These are phyloP conservation scores for Drosophila dives DNA, from an alignment of 2,888 invertebrate species.

Conservation along the genomic window DNA sequence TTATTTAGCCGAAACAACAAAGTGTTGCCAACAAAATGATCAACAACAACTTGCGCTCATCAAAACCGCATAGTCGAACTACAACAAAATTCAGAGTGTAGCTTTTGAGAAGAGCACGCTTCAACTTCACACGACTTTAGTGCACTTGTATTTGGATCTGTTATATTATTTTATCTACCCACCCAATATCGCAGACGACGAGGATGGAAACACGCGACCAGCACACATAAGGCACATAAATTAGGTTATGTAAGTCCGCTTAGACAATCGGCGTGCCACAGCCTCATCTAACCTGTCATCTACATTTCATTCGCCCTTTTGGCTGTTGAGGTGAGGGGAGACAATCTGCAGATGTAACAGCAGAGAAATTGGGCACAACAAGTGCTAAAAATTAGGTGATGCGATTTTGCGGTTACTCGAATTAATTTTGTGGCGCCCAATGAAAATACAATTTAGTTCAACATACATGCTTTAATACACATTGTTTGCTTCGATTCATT, in stretches of 20 bases:
- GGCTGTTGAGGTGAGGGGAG: constrained; percentile 17
- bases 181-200: constrained; percentile 63
- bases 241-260: constrained; percentile 66
- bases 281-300: constrained; percentile 52
- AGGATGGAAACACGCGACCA: constrained; percentile 67
- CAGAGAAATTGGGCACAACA: constrained; percentile 58
- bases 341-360: constrained; percentile 7
- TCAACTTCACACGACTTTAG: constrained; percentile 38
- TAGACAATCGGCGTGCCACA: constrained; percentile 54
- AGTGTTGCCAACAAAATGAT: constrained; percentile 32
- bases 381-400: constrained; percentile 61
- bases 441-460: constrained; percentile 15
- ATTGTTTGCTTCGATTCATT: constrained; percentile 27
- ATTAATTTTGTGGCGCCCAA: constrained; percentile 48
- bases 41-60: constrained; percentile 30
- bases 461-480: constrained; percentile 14
- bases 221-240: constrained; percentile 54
- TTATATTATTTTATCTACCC: constrained; percentile 52
- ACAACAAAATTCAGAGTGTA: constrained; percentile 9
- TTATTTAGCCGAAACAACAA: constrained; percentile 53
- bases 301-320: constrained; percentile 37
- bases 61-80: constrained; percentile 6
- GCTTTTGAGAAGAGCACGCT: constrained; percentile 52
- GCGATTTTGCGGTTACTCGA: constrained; percentile 60
- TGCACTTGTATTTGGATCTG: constrained; percentile 61